phyloP scores from a whole-genome alignment of 2,797 vertebrate genomes.

The Anas bahamensis region DNA sequence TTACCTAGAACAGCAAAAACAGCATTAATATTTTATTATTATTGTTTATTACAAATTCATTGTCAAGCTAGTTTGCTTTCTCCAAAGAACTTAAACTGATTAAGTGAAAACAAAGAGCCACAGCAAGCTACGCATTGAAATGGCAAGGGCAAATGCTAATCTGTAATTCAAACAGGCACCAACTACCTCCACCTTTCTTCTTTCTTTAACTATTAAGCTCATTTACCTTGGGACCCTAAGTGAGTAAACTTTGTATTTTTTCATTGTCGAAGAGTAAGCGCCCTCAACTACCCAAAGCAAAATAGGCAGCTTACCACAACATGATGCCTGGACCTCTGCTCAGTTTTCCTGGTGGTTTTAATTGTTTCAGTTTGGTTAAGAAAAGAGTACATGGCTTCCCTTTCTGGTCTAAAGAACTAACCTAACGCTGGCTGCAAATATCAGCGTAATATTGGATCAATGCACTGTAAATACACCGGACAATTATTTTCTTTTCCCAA shows the following conservation, averaged over 20 bases:
- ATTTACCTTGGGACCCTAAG: not conserved
- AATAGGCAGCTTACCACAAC: not conserved
- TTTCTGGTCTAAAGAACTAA: not conserved
- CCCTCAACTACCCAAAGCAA: not conserved
- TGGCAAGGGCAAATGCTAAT: not conserved
- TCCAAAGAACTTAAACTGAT: not conserved
- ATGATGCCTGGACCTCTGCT: not conserved
- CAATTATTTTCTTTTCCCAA: not conserved
- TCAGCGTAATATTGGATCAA: not conserved
- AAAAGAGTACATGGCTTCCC: not conserved
- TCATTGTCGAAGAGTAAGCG: not conserved
- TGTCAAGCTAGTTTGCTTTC: not conserved
- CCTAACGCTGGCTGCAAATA: not conserved
- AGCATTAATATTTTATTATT: not conserved
- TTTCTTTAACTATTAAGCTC: not conserved
- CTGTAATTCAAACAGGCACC: not conserved
- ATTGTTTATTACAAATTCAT: not conserved
- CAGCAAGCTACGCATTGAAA: not conserved
- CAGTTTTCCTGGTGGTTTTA: not conserved
- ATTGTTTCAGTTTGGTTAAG: not conserved
- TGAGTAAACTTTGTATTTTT: not conserved
- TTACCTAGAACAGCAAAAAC: not conserved
- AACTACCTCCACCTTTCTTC: not conserved
- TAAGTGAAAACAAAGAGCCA: constrained; percentile 5
- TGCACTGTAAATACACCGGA: not conserved